Conservation (phyloP, 1,140 invertebrate species). For the Drosophila obscura region DNA sequence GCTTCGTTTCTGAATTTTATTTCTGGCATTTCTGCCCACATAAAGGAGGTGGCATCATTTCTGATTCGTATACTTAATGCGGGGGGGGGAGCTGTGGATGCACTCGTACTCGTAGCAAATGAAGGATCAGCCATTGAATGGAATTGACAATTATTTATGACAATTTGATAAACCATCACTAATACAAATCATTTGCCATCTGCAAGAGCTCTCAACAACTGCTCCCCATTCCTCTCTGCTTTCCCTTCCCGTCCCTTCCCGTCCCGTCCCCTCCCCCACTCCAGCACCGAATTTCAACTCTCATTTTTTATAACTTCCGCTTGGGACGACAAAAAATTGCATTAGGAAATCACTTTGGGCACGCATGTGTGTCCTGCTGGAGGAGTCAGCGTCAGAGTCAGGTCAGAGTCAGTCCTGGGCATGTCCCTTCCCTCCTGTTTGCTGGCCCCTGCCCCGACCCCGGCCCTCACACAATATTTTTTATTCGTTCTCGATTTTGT, state of each 20-base stretch:
- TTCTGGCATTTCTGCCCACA: too few species aligned
- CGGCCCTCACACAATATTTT: background rate
- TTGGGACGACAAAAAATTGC: slow-evolving; percentile 45
- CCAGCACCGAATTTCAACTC: slow-evolving; percentile 18
- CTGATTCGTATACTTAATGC: too few species aligned
- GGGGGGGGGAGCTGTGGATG: too few species aligned
- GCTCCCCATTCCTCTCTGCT: background rate
- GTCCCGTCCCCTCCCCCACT: background rate
- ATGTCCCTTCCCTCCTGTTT: too few species aligned
- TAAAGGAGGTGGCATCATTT: too few species aligned
- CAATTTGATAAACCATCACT: slow-evolving; percentile 23
- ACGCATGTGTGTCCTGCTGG: slow-evolving; percentile 33
- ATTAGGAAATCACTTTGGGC: slow-evolving; percentile 55
- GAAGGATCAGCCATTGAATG: too few species aligned
- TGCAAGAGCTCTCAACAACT: slow-evolving; percentile 5
- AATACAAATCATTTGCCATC: slow-evolving; percentile 42
- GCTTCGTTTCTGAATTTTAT: too few species aligned
- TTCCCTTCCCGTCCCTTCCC: background rate
- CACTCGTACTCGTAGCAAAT: too few species aligned
- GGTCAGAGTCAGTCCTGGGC: too few species aligned
- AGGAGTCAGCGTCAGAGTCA: too few species aligned
- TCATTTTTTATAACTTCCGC: slow-evolving; percentile 51
- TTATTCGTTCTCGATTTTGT: slow-evolving; percentile 31
- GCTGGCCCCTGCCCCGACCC: too few species aligned
- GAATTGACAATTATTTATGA: slow-evolving; percentile 20